Percentiles rank a stretch among this genome's conserved stretches.
These are phyloP conservation scores for Saturnia japonica DNA, from an alignment of 2,888 invertebrate genomes.

Conservation along the genomic window DNA sequence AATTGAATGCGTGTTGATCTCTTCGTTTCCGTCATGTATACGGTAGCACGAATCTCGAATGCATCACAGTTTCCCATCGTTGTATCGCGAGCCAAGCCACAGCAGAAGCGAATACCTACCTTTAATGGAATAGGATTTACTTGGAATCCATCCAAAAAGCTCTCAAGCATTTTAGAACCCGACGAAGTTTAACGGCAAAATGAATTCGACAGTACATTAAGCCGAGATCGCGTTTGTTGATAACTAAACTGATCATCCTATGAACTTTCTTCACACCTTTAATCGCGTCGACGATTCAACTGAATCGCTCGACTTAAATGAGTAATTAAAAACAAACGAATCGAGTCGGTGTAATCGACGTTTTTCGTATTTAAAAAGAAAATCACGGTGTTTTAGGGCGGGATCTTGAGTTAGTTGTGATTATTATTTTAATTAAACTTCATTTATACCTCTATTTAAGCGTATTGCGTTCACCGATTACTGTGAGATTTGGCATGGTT, in stretches of 20 bases:
- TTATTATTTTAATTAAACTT: no score
- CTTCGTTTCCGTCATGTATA: no score
- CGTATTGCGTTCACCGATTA: no score
- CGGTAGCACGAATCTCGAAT: no score
- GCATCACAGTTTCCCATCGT: not conserved
- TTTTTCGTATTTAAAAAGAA: not conserved
- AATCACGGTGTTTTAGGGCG: no score
- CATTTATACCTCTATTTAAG: no score
- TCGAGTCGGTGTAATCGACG: not conserved
- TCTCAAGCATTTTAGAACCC: not conserved
- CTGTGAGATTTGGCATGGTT: no score
- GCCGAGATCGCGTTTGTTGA: conserved; percentile 1
- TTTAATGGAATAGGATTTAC: not conserved
- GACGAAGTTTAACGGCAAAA: not conserved
- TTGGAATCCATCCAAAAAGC: conserved; percentile 9
- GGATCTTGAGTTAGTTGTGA: no score
- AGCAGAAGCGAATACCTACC: not conserved
- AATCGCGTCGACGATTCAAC: not conserved
- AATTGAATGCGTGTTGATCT: no score
- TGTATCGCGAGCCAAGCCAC: not conserved
- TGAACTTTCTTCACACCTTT: not conserved
- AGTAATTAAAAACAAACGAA: not conserved
- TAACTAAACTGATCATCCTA: not conserved
- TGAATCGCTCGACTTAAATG: not conserved
- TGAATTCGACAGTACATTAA: conserved; percentile 2